Evolutionary conservation across 2,888 invertebrate genomes (phyloP).

Genomic region (Epirrhoe tristata): DNA sequence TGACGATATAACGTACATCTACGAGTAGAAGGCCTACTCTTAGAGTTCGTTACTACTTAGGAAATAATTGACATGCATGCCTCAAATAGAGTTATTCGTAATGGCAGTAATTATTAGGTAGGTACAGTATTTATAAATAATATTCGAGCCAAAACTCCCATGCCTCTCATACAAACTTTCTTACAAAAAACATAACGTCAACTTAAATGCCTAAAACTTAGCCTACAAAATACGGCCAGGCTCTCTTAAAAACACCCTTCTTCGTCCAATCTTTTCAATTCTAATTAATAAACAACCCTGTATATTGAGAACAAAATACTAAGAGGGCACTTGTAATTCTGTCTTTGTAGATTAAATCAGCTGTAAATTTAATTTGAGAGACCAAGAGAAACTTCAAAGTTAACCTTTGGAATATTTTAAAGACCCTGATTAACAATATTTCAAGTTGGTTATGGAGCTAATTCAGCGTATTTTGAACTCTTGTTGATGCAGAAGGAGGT

Average conservation of each 20-base stretch:
- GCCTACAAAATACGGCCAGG: too few relatives aligned
- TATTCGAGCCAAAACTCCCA: too few relatives aligned
- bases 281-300: slow-evolving; percentile 21
- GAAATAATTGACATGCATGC: too few relatives aligned
- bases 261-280: not conserved
- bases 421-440: not conserved
- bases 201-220: too few relatives aligned
- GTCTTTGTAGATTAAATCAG: slow-evolving; percentile 27
- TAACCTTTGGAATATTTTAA: slow-evolving; percentile 1
- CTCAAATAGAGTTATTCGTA: too few relatives aligned
- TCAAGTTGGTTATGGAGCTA: not conserved
- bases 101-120: too few relatives aligned
- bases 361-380: slow-evolving; percentile 27
- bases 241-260: not conserved
- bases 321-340: slow-evolving; percentile 21
- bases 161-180: too few relatives aligned
- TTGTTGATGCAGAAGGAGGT: not conserved
- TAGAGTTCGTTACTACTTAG: too few relatives aligned
- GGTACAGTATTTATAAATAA: too few relatives aligned
- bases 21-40: too few relatives aligned
- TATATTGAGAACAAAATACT: slow-evolving; percentile 33
- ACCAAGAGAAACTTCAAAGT: slow-evolving; percentile 22
- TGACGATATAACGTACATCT: too few relatives aligned
- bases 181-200: too few relatives aligned
- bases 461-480: not conserved